Evolutionary conservation across 2,888 invertebrate species (phyloP).

Genomic region (Orthosia cruda): DNA sequence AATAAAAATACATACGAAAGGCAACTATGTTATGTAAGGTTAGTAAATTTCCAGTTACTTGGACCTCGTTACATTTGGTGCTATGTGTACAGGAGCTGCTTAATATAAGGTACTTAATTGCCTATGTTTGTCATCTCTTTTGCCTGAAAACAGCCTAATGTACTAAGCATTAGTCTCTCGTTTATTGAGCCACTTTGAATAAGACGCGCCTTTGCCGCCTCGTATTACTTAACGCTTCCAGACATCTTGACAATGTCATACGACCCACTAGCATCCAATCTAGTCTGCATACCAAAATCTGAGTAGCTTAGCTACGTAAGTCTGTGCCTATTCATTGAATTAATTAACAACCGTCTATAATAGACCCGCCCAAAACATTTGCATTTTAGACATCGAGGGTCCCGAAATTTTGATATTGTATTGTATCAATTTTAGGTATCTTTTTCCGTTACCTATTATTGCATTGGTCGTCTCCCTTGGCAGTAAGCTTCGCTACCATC

Average conservation of each 20-base stretch:
- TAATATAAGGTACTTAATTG: neutral
- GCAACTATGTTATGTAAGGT: too few species aligned
- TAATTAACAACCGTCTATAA: neutral
- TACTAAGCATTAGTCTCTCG: neutral
- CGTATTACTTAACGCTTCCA: conserved; percentile 36
- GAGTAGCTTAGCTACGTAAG: neutral
- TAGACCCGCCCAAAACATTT: neutral
- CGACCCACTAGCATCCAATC: conserved; percentile 30
- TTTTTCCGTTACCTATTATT: neutral
- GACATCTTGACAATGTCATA: conserved; percentile 40
- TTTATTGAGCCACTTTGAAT: conserved; percentile 39
- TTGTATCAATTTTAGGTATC: too few species aligned
- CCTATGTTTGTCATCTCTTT: neutral
- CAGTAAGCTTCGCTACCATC: neutral
- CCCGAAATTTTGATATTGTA: neutral
- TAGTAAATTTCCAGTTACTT: neutral
- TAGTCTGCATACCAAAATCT: conserved; percentile 35
- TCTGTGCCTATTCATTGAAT: neutral
- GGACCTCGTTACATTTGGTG: neutral
- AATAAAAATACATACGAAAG: too few species aligned
- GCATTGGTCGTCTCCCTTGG: too few species aligned
- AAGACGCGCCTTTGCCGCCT: conserved; percentile 10
- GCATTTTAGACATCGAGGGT: neutral
- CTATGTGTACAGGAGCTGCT: neutral
- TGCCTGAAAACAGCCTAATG: neutral